These are phyloP conservation scores for Oxyruncus cristatus DNA, from an alignment of 2,113 vertebrate genomes.

Conservation along the genomic window DNA sequence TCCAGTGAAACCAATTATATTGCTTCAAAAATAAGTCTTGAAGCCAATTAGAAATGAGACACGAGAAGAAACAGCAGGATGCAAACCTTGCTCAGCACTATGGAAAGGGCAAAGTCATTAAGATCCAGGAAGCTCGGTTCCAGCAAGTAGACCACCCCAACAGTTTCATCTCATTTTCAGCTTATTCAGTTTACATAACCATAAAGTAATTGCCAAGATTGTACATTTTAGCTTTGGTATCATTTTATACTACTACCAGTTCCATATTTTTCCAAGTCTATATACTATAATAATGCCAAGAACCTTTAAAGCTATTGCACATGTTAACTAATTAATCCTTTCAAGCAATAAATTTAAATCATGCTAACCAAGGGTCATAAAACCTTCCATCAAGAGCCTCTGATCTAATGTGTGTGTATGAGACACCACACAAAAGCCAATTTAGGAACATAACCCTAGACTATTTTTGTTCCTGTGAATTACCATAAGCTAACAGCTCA, in stretches of 20 bases:
- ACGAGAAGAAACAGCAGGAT: neutral
- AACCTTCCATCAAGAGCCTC: neutral
- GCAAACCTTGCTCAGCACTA: neutral
- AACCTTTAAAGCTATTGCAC: neutral
- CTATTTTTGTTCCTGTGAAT: neutral
- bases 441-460: neutral
- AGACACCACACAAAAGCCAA: neutral
- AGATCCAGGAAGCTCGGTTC: neutral
- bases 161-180: neutral
- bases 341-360: neutral
- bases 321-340: neutral
- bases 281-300: neutral
- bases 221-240: neutral
- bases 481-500: neutral
- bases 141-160: neutral
- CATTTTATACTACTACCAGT: neutral
- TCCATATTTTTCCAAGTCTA: neutral
- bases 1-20: neutral
- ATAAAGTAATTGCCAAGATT: neutral
- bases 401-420: neutral
- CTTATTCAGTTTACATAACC: neutral
- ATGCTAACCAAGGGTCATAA: neutral
- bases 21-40: neutral
- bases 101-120: conserved; percentile 33
- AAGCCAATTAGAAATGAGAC: neutral